Base-by-base conservation (phyloP, 2,888 invertebrate genomes). In the Automeris io region DNA sequence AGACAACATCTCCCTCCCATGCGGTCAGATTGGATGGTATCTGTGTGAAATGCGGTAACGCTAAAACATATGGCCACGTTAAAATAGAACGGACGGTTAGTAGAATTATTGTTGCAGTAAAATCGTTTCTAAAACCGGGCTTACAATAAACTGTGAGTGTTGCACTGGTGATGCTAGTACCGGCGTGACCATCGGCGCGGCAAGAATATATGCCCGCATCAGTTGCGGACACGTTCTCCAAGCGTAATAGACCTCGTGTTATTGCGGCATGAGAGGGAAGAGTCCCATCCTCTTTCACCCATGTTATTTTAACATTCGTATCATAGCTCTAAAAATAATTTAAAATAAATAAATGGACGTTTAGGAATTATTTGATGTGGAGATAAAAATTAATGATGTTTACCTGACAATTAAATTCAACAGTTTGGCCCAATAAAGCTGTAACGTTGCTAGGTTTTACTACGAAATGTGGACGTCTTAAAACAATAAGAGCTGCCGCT, bases 121-220 rank as follows among this genome's bases (percentile, higher is more conserved):
- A 82, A 74, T 69, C 53, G 47, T 56, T 61, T 55, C 57, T 61
- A 68, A 73, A 65, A 51, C 45, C 41, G 45, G 45, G 91, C 95
- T 93, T 89, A 98, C 97, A 95, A 77, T 96, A 94, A 45, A 98
- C 96, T 46, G 93, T 94, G 49, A 98, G 90, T 42, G 94, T 91
- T 22, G 97, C 97, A 67, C 93, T 93, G 32, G 96, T 93, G 53
- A 94, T 91, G 52, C 95, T 93, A 43, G 92, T 91, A 13, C 97
- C 97, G 41, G 96, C 95, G 50, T 93, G 90, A 80, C 97, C 97
- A 68, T 95, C 94, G 18, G 96, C 97, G 56, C 95, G 92, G 81
- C 97, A 97, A 56, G 96, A 93, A 82, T 97, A 97, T 59, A 94
- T 88, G 38, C 97, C 97, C 66, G 95, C 95, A 73, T 97, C 97